Percentiles rank a stretch among this genome's conserved stretches.
phyloP scores from a whole-genome alignment of 1,140 invertebrate species.

The Agrypnia vestita region DNA sequence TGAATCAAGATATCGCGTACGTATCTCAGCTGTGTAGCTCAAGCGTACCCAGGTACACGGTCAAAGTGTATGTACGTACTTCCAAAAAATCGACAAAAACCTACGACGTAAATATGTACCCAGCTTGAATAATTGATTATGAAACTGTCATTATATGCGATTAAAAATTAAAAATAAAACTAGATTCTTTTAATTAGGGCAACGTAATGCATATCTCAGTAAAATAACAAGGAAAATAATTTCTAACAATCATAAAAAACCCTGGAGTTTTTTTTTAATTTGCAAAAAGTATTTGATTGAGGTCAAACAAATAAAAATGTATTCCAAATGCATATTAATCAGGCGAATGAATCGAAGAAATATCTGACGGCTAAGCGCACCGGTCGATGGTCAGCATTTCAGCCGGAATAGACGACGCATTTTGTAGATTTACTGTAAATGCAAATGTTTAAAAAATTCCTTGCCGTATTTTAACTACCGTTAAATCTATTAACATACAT shows the following conservation, averaged over 20 bases:
- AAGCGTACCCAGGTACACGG: background rate
- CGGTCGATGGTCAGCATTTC: background rate
- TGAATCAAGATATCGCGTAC: constrained; percentile 29
- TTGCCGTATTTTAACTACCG: constrained; percentile 13
- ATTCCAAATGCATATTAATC: constrained; percentile 21
- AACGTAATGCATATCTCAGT: too few species aligned
- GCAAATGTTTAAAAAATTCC: background rate
- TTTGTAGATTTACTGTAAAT: constrained; percentile 2
- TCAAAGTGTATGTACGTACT: background rate
- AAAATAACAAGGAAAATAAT: background rate
- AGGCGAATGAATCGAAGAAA: background rate
- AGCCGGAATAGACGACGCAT: background rate
- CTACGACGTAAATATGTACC: constrained; percentile 32
- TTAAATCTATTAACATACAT: background rate
- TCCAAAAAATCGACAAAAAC: constrained; percentile 8
- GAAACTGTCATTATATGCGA: background rate
- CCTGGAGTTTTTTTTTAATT: background rate
- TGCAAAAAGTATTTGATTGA: constrained; percentile 3
- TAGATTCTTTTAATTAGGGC: too few species aligned
- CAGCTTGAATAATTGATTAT: constrained; percentile 21
- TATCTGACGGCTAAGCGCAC: background rate
- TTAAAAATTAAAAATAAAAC: background rate
- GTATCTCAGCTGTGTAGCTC: constrained; percentile 20
- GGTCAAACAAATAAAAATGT: constrained; percentile 13
- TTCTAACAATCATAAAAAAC: background rate